phyloP scores from a whole-genome alignment of 1,140 invertebrate genomes.

The Dermatophagoides farinae region DNA sequence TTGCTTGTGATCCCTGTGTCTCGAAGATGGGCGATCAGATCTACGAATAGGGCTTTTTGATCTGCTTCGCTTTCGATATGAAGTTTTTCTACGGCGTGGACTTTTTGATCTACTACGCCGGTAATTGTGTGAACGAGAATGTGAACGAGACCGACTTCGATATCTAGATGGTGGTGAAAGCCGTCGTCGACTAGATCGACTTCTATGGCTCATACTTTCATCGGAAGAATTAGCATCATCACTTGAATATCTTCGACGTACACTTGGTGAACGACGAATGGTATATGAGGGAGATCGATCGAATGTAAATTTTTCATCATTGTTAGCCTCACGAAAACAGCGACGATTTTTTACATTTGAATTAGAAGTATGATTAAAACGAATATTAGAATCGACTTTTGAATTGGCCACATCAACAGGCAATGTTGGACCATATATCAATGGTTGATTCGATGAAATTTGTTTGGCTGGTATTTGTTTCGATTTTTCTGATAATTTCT shows the following conservation, averaged over 20 bases:
- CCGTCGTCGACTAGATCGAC: neutral
- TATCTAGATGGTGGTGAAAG: neutral
- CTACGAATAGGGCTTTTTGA: neutral
- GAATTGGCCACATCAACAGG: neutral
- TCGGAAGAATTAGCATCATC: neutral
- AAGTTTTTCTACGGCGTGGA: neutral
- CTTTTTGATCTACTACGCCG: neutral
- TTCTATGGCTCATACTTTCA: neutral
- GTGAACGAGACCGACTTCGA: neutral
- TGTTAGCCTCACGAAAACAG: neutral
- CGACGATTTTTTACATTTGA: neutral
- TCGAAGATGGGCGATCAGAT: too few species aligned
- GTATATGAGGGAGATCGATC: neutral
- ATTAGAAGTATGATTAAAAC: neutral
- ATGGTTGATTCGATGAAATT: neutral
- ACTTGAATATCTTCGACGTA: neutral
- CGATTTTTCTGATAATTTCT: neutral
- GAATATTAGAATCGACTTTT: neutral
- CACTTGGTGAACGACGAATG: neutral
- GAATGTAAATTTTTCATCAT: neutral
- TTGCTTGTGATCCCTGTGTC: too few species aligned
- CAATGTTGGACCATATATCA: neutral
- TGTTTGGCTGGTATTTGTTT: constrained; percentile 3
- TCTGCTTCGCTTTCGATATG: neutral
- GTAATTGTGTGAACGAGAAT: neutral